A percentile compares a stretch with the other conserved stretches of the same genome.
These are phyloP conservation scores for Champsocephalus esox DNA, from an alignment of 2,797 vertebrate species.

Conservation along the genomic window DNA sequence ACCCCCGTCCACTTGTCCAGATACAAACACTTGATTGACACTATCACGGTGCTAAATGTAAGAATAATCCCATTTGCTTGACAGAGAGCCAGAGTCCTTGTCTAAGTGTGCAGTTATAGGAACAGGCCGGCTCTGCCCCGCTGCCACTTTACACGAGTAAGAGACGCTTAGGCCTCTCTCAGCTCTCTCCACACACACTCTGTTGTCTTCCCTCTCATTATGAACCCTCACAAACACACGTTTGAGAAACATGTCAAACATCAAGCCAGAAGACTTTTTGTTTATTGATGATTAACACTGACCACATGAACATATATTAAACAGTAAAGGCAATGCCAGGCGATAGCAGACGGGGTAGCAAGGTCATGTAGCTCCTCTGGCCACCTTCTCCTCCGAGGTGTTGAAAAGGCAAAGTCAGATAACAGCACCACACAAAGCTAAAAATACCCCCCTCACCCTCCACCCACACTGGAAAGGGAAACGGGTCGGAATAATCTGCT, in stretches of 20 bases:
- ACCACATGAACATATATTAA: slow-evolving; percentile 25
- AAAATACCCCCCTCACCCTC: slow-evolving; percentile 84
- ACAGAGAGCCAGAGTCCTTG: slow-evolving; percentile 72
- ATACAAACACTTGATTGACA: slow-evolving; percentile 70
- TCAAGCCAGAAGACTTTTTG: background rate
- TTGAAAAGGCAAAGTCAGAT: slow-evolving; percentile 89
- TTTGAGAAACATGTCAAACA: background rate
- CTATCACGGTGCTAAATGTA: slow-evolving; percentile 71
- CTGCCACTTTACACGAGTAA: slow-evolving; percentile 82
- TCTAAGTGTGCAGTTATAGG: slow-evolving; percentile 67
- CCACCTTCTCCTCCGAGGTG: slow-evolving; percentile 80
- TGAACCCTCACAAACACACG: slow-evolving; percentile 30
- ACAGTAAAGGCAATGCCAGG: slow-evolving; percentile 47
- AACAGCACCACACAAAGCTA: slow-evolving; percentile 80
- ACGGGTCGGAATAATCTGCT: slow-evolving; percentile 88
- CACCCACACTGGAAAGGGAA: slow-evolving; percentile 76
- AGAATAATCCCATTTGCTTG: slow-evolving; percentile 83
- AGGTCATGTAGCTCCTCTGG: slow-evolving; percentile 84
- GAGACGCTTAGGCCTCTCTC: slow-evolving; percentile 79
- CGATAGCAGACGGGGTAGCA: slow-evolving; percentile 68
- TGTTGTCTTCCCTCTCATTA: slow-evolving; percentile 30
- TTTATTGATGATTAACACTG: slow-evolving; percentile 55
- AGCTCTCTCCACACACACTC: slow-evolving; percentile 70
- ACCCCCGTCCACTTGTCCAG: slow-evolving; percentile 46
- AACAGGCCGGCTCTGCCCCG: slow-evolving; percentile 64